Conservation (phyloP, 2,888 invertebrate genomes). For the Sinhomidia bicolor region DNA sequence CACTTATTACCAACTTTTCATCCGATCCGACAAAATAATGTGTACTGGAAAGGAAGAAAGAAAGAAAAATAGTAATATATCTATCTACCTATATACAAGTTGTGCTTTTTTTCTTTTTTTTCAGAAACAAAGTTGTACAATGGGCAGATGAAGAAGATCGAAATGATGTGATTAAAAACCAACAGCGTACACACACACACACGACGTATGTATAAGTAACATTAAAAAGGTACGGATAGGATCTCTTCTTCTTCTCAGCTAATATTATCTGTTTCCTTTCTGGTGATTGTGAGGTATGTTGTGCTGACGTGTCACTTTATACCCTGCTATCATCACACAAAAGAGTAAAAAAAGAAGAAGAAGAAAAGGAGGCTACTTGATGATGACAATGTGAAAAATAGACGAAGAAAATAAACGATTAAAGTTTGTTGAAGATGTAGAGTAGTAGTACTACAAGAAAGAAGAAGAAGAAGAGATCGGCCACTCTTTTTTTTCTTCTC, state of each 20-base stretch:
- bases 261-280: background rate
- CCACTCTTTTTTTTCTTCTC: too few species aligned
- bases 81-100: background rate
- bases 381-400: conserved; percentile 24
- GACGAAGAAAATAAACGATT: conserved; percentile 9
- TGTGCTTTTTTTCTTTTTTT: background rate
- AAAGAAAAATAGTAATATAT: conserved; percentile 16
- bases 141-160: background rate
- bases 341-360: too few species aligned
- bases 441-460: too few species aligned
- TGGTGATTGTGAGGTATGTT: background rate
- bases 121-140: background rate
- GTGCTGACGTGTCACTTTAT: conserved; percentile 14
- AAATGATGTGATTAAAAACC: background rate
- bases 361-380: too few species aligned
- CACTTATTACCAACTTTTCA: background rate
- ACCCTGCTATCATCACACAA: background rate
- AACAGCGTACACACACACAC: background rate
- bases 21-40: background rate
- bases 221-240: background rate
- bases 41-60: background rate
- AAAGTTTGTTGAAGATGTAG: conserved; percentile 7
- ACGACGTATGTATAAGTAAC: background rate
- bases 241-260: background rate
- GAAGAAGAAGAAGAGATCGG: too few species aligned